Evolutionary conservation across 2,113 vertebrate genomes (phyloP).

Genomic region (Oreotragus oreotragus): DNA sequence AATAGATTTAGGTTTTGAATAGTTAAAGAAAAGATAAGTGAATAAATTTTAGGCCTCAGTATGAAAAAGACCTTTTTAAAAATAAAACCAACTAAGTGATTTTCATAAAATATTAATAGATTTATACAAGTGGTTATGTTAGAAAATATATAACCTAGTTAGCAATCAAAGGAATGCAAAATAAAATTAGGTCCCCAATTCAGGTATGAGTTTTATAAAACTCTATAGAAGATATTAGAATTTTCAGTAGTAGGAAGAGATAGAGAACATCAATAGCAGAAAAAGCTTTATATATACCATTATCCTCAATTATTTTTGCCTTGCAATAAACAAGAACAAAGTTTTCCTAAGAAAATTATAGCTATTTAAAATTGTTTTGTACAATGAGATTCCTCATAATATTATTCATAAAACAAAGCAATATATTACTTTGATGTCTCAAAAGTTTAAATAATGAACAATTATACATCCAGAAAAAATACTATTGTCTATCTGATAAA

Average conservation of each 20-base stretch:
- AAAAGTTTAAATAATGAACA: neutral
- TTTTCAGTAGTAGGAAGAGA: neutral
- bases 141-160: neutral
- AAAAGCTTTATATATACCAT: neutral
- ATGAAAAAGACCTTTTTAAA: neutral
- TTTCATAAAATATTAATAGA: neutral
- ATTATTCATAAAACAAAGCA: neutral
- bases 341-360: neutral
- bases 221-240: neutral
- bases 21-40: neutral
- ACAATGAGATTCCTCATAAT: neutral
- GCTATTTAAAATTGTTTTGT: neutral
- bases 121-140: neutral
- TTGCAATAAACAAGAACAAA: neutral
- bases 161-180: neutral
- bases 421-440: neutral
- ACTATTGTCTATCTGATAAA: neutral
- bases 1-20: too few species aligned
- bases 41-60: neutral
- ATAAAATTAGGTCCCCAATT: neutral
- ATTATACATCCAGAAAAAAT: neutral
- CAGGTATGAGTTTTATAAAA: neutral
- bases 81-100: neutral
- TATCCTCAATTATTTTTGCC: neutral
- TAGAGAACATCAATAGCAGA: neutral